Conservation (phyloP, 1,140 invertebrate genomes). For the Onthophagus taurus region DNA sequence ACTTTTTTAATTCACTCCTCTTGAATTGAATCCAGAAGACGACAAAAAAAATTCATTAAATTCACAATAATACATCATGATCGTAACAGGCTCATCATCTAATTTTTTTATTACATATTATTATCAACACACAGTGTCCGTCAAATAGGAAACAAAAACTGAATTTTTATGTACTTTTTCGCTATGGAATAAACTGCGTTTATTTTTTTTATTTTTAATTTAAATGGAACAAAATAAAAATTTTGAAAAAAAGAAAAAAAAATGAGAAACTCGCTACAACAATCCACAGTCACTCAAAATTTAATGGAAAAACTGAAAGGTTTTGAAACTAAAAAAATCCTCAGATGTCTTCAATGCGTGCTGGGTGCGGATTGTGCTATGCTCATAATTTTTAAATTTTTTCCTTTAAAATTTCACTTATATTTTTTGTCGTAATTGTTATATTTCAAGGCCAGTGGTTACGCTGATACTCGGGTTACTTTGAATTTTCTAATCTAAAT, state of each 20-base stretch:
- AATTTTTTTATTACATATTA: no score
- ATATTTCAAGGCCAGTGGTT: slow-evolving; percentile 38
- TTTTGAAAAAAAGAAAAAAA: neutral
- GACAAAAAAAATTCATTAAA: no score
- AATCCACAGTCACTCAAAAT: slow-evolving; percentile 37
- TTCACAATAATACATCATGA: no score
- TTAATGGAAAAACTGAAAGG: slow-evolving; percentile 29
- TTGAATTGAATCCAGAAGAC: no score
- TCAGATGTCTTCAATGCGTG: slow-evolving; percentile 88
- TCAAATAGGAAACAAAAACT: no score
- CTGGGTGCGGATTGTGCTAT: slow-evolving; percentile 64
- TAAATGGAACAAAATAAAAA: slow-evolving; percentile 7
- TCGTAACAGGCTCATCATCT: no score
- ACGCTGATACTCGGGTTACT: slow-evolving; percentile 42
- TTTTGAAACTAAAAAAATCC: slow-evolving; percentile 57
- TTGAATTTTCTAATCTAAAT: slow-evolving; percentile 52
- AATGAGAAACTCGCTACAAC: slow-evolving; percentile 11
- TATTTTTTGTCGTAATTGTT: no score
- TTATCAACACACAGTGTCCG: no score
- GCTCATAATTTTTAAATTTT: slow-evolving; percentile 40
- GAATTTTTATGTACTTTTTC: no score
- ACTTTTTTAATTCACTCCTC: no score
- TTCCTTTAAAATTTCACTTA: slow-evolving; percentile 12
- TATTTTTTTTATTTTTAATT: slow-evolving; percentile 9
- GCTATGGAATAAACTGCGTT: no score